Base-by-base conservation (phyloP, 2,113 vertebrate species). In the Pterocles burchelli region DNA sequence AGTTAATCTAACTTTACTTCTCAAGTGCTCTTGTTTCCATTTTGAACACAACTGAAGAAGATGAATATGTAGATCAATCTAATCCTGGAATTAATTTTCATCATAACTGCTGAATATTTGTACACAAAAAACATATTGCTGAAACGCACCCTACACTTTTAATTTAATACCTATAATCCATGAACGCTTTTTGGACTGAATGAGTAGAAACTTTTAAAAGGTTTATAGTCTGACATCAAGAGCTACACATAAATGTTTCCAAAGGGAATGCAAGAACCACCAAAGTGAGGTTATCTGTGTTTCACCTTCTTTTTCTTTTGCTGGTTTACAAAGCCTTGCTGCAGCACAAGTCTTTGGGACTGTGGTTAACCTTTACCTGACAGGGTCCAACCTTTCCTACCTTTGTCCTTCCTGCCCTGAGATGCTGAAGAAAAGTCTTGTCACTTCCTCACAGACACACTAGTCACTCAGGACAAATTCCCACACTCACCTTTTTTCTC, bases 71-170 rank as follows among this genome's bases (percentile, higher is more conserved):
- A 89, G 80, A 96, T 90, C 61, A 83, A 54, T 62, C 52, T 96
- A 88, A 89, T 76, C 43, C 66, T 86, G 66, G 61, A 96, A 83
- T 93, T 97, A 92, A 89, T 95, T 91, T 97, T 88, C 33, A 54
- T 80, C 33, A 34, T 79, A 88, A 88, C 57, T 95, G 63, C 79
- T 84, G 61, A 89, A 63, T 94, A 84, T 94, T 95, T 92, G 80
- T 93, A 76, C 38, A 93, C 74, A 94, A 85, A 95, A 83, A 49
- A 13, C 31, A 20, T 86, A 72, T n/a, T 84, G n/a, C 43, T 89
- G 54, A 71, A 94, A 81, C 0, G 1, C 9, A 86, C 79, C 46
- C 71, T 89, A 81, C 34, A 61, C 70, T 83, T 67, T 65, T 88
- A 90, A 93, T 95, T 77, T 72, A 61, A 51, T 57, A 48, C 10